Percentiles rank a stretch among this genome's conserved stretches.
phyloP scores from a whole-genome alignment of 1,140 invertebrate species.

The Philotrypesis tridentata region DNA sequence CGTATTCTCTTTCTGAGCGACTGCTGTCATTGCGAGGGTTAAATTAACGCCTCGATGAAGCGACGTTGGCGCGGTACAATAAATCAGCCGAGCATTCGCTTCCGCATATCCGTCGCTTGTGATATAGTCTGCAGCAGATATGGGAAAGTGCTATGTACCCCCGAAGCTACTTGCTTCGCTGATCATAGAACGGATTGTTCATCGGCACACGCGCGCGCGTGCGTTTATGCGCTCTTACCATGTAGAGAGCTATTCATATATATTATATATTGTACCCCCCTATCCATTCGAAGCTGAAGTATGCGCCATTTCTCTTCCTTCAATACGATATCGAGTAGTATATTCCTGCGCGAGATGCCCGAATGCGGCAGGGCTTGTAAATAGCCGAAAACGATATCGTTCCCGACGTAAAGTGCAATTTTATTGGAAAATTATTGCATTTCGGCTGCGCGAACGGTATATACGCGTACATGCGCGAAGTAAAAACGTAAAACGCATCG shows the following conservation, averaged over 20 bases:
- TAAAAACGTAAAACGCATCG: too few species aligned
- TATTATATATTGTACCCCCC: too few species aligned
- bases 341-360: too few species aligned
- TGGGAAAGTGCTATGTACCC: background rate
- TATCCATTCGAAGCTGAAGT: too few species aligned
- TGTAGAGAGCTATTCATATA: too few species aligned
- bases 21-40: background rate
- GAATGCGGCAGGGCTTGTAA: background rate
- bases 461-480: background rate
- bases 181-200: slow-evolving; percentile 17
- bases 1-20: background rate
- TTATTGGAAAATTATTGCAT: background rate
- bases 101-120: background rate
- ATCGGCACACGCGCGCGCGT: slow-evolving; percentile 9
- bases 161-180: background rate
- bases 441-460: background rate
- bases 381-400: background rate
- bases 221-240: too few species aligned
- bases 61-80: background rate
- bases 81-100: slow-evolving; percentile 22
- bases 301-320: too few species aligned
- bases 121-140: background rate
- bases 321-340: too few species aligned
- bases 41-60: slow-evolving; percentile 27
- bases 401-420: background rate